A percentile compares a stretch with the other conserved stretches of the same genome.
Conservation (phyloP, 1,140 invertebrate genomes). For the Acyrthosiphon pisum region DNA sequence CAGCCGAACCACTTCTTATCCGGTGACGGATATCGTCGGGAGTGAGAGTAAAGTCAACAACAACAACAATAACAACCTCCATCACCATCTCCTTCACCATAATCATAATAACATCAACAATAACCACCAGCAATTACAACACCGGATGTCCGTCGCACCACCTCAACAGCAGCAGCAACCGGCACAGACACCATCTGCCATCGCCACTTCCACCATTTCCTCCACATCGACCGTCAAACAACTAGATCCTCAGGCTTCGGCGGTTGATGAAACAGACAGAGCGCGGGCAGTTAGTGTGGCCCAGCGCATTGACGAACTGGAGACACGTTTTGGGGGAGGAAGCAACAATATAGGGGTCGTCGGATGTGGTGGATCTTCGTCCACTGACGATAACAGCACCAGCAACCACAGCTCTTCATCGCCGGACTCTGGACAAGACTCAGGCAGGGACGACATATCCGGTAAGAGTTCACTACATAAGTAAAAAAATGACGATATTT, state of each 20-base stretch:
- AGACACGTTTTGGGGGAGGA: not conserved
- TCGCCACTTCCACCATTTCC: too few species aligned
- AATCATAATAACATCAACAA: not conserved
- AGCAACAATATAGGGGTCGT: not conserved
- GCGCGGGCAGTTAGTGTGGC: constrained; percentile 30
- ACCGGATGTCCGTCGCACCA: not conserved
- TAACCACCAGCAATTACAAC: not conserved
- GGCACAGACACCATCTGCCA: not conserved
- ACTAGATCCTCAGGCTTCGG: not conserved
- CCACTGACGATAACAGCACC: constrained; percentile 40
- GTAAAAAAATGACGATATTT: not conserved
- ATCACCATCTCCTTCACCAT: not conserved
- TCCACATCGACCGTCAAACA: not conserved
- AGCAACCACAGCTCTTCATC: constrained; percentile 52
- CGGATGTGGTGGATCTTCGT: constrained; percentile 14
- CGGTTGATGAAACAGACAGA: constrained; percentile 28
- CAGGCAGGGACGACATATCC: constrained; percentile 43
- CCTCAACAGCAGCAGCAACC: not conserved
- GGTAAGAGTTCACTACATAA: not conserved
- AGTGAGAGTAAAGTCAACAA: not conserved
- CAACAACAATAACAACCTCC: not conserved
- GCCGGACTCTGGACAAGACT: constrained; percentile 46
- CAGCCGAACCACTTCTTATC: constrained; percentile 40
- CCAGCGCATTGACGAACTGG: constrained; percentile 37
- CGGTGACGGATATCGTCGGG: not conserved